Conservation (phyloP, 2,888 invertebrate genomes). For the Graphium colonna region DNA sequence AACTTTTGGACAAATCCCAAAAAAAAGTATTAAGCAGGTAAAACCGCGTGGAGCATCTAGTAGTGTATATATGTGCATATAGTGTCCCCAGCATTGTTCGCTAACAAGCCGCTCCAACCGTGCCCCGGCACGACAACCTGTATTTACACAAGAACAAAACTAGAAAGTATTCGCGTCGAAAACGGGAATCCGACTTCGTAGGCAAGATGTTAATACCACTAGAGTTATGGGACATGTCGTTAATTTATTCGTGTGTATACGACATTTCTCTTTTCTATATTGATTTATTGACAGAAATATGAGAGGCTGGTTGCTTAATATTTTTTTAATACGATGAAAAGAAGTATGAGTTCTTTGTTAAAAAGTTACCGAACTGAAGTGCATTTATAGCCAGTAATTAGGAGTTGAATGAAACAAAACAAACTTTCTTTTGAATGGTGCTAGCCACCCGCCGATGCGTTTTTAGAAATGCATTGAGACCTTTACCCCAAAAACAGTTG, state of each 20-base stretch:
- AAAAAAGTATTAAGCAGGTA: no score
- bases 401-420: slow-evolving; percentile 11
- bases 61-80: slow-evolving; percentile 36
- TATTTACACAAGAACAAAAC: slow-evolving; percentile 35
- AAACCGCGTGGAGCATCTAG: no score
- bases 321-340: no score
- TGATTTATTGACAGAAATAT: no score
- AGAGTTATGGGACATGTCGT: not conserved
- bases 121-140: slow-evolving; percentile 58
- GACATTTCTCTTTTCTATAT: no score
- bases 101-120: slow-evolving; percentile 70
- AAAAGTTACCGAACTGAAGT: no score
- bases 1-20: no score
- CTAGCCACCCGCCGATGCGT: slow-evolving; percentile 26
- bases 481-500: slow-evolving; percentile 39
- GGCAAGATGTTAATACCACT: not conserved
- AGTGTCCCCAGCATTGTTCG: slow-evolving; percentile 59
- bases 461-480: slow-evolving; percentile 19
- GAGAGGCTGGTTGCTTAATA: no score
- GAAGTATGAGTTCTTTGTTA: no score
- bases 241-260: no score
- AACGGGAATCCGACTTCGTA: not conserved
- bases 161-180: slow-evolving; percentile 25
- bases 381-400: no score
- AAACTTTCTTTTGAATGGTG: slow-evolving; percentile 4